These are phyloP conservation scores for Hylaeus volcanicus DNA, from an alignment of 1,140 invertebrate species.

Conservation along the genomic window DNA sequence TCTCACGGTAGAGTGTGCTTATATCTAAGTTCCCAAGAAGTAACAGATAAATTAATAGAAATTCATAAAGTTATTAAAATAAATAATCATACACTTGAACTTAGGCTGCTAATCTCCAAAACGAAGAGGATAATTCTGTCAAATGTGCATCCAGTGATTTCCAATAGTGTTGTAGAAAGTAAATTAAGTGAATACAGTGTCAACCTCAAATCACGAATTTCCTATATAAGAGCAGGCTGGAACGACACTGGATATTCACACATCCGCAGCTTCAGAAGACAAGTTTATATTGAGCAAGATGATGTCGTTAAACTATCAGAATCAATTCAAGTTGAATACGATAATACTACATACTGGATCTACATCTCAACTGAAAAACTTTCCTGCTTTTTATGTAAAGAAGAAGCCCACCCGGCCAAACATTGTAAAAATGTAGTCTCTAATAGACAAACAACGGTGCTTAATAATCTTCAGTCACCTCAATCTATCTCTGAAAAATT, in stretches of 20 bases:
- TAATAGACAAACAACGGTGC: neutral
- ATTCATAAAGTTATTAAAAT: neutral
- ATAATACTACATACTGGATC: slow-evolving; percentile 7
- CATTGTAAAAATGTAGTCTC: neutral
- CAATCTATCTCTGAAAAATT: too few species aligned
- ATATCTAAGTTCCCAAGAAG: neutral
- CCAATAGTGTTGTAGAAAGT: neutral
- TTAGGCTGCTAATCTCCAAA: neutral
- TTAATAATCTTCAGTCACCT: neutral
- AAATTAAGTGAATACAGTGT: neutral
- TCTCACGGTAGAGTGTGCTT: neutral
- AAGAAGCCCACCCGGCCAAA: slow-evolving; percentile 16
- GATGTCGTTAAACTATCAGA: neutral
- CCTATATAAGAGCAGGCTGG: neutral
- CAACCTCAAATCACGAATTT: neutral
- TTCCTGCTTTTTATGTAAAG: slow-evolving; percentile 22
- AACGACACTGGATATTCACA: neutral
- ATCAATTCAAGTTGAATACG: neutral
- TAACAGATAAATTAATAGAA: neutral
- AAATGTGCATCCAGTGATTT: slow-evolving; percentile 15
- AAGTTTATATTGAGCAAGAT: slow-evolving; percentile 3
- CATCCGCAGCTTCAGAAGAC: slow-evolving; percentile 6
- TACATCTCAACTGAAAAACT: slow-evolving; percentile 24
- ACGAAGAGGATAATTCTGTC: slow-evolving; percentile 15
- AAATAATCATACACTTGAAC: neutral